A percentile compares a stretch with the other conserved stretches of the same genome.
Conservation (phyloP, 2,888 invertebrate species). For the Cabera pusaria region DNA sequence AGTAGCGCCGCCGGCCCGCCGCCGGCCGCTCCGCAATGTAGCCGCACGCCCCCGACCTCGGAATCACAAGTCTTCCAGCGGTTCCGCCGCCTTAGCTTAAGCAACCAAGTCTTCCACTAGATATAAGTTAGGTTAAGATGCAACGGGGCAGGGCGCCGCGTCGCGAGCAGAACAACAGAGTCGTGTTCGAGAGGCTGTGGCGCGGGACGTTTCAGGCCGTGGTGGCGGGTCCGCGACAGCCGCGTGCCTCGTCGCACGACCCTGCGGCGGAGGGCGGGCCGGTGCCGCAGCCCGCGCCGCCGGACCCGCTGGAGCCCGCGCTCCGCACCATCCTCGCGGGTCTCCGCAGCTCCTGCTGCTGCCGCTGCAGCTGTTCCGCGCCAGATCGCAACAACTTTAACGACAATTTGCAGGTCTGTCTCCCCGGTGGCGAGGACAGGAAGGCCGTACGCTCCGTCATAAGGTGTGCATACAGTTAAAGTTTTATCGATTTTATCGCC, state of each 20-base stretch:
- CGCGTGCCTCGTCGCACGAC: slow-evolving; percentile 66
- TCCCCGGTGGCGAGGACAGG: slow-evolving; percentile 76
- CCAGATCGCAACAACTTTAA: slow-evolving; percentile 54
- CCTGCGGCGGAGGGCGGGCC: slow-evolving; percentile 48
- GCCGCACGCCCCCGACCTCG: slow-evolving; percentile 50
- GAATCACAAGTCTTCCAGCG: slow-evolving; percentile 68
- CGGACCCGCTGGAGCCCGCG: slow-evolving; percentile 74
- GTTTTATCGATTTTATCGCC: slow-evolving; percentile 48
- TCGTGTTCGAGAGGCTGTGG: slow-evolving; percentile 89
- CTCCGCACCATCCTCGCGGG: slow-evolving; percentile 67
- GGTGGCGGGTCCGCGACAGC: slow-evolving; percentile 64
- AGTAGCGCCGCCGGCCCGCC: slow-evolving; percentile 77
- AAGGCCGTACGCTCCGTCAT: slow-evolving; percentile 86
- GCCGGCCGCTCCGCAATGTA: slow-evolving; percentile 74
- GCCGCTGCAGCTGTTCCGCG: slow-evolving; percentile 69
- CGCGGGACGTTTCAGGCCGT: slow-evolving; percentile 85
- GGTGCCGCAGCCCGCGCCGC: slow-evolving; percentile 50
- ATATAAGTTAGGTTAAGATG: slow-evolving; percentile 69
- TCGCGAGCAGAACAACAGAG: slow-evolving; percentile 81
- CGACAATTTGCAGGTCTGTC: slow-evolving; percentile 82
- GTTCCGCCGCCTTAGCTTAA: slow-evolving; percentile 60
- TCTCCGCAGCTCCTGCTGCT: slow-evolving; percentile 68
- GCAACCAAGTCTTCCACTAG: slow-evolving; percentile 83
- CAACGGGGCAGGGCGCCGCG: slow-evolving; percentile 75
- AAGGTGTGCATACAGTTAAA: slow-evolving; percentile 77